Evolutionary conservation across 2,888 invertebrate species (phyloP).

Genomic region (Cremastobaeus sp.): DNA sequence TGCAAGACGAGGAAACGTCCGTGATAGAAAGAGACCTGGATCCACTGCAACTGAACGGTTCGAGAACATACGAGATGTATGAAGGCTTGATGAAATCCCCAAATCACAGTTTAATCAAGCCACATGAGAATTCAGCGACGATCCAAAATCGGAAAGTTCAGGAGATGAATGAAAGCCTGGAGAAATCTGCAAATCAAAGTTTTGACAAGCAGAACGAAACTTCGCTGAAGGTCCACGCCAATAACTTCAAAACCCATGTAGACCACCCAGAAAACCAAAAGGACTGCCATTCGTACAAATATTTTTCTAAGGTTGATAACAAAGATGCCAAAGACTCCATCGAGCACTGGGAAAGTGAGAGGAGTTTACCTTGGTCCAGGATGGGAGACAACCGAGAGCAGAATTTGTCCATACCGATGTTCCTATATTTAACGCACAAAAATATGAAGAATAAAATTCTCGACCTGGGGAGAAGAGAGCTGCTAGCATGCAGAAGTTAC

Average conservation of each 20-base stretch:
- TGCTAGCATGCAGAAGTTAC: slow-evolving; percentile 68
- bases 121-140: too few relatives aligned
- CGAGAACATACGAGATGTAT: too few relatives aligned
- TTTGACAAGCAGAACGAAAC: not conserved
- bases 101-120: too few relatives aligned
- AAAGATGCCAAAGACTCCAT: slow-evolving; percentile 47
- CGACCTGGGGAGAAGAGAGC: slow-evolving; percentile 69
- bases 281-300: slow-evolving; percentile 35
- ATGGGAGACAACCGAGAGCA: slow-evolving; percentile 63
- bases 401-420: slow-evolving; percentile 69
- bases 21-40: not conserved
- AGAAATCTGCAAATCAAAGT: not conserved
- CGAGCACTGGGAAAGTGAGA: slow-evolving; percentile 64
- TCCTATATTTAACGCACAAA: slow-evolving; percentile 69
- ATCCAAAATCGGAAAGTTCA: too few relatives aligned
- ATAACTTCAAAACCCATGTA: not conserved
- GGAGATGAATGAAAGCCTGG: not conserved
- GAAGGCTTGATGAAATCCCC: too few relatives aligned
- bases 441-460: slow-evolving; percentile 69
- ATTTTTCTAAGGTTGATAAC: slow-evolving; percentile 57
- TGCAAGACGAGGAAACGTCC: slow-evolving; percentile 11
- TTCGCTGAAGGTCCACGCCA: not conserved
- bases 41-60: too few relatives aligned
- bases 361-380: slow-evolving; percentile 66
- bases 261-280: slow-evolving; percentile 18